Conservation (phyloP, 2,888 invertebrate species). For the Tryphoninae sp. region DNA sequence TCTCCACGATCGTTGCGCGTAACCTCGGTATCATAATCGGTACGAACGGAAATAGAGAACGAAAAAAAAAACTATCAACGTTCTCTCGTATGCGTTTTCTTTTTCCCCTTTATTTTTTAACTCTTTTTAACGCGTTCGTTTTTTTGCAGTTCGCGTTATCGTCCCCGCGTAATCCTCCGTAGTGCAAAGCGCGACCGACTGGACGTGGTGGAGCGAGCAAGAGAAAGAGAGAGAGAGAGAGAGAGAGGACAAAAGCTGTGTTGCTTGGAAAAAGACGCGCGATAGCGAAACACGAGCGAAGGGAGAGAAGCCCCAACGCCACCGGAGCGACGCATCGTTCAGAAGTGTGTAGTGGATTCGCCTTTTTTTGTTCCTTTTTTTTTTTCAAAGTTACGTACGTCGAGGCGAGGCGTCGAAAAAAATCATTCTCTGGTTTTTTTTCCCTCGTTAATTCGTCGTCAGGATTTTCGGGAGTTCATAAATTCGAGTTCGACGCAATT, state of each 20-base stretch:
- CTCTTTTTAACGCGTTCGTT: background rate
- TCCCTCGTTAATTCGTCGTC: background rate
- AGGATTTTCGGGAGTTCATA: no score
- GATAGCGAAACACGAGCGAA: conserved; percentile 46
- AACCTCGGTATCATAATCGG: background rate
- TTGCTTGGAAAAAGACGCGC: conserved; percentile 61
- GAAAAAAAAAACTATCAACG: no score
- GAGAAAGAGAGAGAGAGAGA: background rate
- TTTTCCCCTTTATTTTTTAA: no score
- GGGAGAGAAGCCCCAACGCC: conserved; percentile 61
- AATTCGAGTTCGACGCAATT: no score
- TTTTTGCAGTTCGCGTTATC: conserved; percentile 7
- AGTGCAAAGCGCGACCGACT: conserved; percentile 2
- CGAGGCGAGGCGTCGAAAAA: conserved; percentile 40
- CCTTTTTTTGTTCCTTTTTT: conserved; percentile 2
- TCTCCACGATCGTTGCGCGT: conserved; percentile 25
- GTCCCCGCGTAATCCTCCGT: conserved; percentile 9
- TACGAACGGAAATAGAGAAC: no score
- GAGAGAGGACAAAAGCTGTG: conserved; percentile 49
- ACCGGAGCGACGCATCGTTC: conserved; percentile 61
- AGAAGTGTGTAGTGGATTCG: conserved; percentile 32
- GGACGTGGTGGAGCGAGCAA: background rate
- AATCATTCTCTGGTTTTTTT: conserved; percentile 19
- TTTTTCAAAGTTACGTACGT: background rate
- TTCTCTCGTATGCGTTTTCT: no score